phyloP scores from a whole-genome alignment of 1,140 invertebrate species.

The Zaprionus taronus region DNA sequence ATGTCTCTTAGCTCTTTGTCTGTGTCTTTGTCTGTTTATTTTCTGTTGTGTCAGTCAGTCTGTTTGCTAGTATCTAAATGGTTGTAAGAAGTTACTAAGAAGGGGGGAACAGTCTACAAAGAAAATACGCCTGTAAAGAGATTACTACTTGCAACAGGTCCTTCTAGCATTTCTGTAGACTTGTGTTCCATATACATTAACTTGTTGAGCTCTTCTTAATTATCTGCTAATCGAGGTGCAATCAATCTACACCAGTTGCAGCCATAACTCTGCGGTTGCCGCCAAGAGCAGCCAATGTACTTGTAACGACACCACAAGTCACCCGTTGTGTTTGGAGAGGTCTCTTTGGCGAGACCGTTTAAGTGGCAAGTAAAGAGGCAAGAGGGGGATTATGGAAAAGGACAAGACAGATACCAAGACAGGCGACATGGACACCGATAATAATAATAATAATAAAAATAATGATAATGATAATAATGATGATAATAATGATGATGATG shows the following conservation, averaged over 20 bases:
- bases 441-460: slow-evolving; percentile 29
- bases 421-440: slow-evolving; percentile 23
- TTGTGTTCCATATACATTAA: background rate
- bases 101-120: too few species aligned
- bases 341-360: slow-evolving; percentile 34
- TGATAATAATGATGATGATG: slow-evolving; percentile 46
- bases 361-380: slow-evolving; percentile 25
- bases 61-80: background rate
- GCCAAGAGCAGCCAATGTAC: slow-evolving; percentile 51
- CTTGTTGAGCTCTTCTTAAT: background rate
- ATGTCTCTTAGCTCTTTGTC: too few species aligned
- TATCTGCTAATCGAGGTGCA: slow-evolving; percentile 19
- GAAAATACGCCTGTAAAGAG: too few species aligned
- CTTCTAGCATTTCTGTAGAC: too few species aligned
- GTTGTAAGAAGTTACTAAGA: too few species aligned
- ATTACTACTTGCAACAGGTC: too few species aligned
- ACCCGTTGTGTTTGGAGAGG: slow-evolving; percentile 10
- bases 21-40: background rate
- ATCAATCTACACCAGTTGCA: slow-evolving; percentile 32
- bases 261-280: slow-evolving; percentile 9
- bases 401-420: slow-evolving; percentile 1
- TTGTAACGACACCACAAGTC: slow-evolving; percentile 51
- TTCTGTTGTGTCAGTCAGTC: background rate
- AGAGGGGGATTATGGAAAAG: background rate
- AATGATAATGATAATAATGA: slow-evolving; percentile 32